Evolutionary conservation across 1,140 invertebrate species (phyloP).

Genomic region (Dendrolimus punctatus): DNA sequence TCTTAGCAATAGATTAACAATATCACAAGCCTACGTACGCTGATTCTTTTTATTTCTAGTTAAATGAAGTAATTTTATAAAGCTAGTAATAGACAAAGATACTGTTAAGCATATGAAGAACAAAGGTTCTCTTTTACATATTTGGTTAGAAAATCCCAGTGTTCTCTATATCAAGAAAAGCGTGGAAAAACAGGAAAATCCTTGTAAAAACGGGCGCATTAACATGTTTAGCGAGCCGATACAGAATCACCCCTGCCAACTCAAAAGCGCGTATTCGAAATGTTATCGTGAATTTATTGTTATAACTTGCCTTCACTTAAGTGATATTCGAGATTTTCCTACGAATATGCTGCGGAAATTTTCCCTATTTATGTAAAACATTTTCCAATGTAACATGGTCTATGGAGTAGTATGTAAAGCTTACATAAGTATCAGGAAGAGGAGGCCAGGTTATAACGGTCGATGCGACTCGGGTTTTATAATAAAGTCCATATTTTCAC

Average conservation of each 20-base stretch:
- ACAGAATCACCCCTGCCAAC: slow-evolving; percentile 39
- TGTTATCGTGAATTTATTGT: slow-evolving; percentile 65
- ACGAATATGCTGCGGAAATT: slow-evolving; percentile 46
- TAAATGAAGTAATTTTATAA: no score
- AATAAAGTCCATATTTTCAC: slow-evolving; percentile 31
- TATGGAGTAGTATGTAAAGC: slow-evolving; percentile 7
- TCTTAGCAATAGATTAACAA: no score
- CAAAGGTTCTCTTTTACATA: no score
- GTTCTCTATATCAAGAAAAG: background rate
- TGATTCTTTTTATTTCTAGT: no score
- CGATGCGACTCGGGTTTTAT: slow-evolving; percentile 5
- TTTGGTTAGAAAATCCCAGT: no score
- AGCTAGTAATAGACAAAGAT: no score
- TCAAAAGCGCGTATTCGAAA: slow-evolving; percentile 52
- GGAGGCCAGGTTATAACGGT: slow-evolving; percentile 20
- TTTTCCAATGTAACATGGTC: slow-evolving; percentile 24
- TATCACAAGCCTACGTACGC: no score
- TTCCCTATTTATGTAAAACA: slow-evolving; percentile 39
- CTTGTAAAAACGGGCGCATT: slow-evolving; percentile 25
- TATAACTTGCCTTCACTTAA: slow-evolving; percentile 58
- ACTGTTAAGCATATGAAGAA: no score
- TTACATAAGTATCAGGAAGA: slow-evolving; percentile 5
- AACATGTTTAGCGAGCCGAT: slow-evolving; percentile 52
- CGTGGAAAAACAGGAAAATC: slow-evolving; percentile 44
- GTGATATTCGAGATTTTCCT: slow-evolving; percentile 64